A percentile compares a stretch with the other conserved stretches of the same genome.
phyloP scores from a whole-genome alignment of 2,113 vertebrate genomes.

The Arvicanthis niloticus region DNA sequence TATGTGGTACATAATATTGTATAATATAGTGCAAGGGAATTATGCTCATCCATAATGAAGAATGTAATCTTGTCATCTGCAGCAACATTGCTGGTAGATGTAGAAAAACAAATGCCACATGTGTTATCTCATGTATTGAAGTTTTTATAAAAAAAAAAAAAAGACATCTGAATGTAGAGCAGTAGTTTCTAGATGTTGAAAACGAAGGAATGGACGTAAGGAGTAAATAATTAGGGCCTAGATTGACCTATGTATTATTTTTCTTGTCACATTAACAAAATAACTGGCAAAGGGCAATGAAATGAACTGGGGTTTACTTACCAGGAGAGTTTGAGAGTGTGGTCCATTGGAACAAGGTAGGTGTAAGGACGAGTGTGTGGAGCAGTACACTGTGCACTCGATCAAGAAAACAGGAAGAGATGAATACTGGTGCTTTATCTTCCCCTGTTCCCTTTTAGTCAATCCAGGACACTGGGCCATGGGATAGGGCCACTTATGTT shows the following conservation, averaged over 20 bases:
- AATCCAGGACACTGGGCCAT: background rate
- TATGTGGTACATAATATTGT: background rate
- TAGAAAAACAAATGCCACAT: background rate
- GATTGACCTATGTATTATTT: background rate
- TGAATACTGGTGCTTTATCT: background rate
- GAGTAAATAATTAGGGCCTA: background rate
- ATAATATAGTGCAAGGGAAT: background rate
- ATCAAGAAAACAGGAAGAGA: no score
- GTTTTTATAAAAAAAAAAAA: background rate
- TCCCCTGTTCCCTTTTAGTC: background rate
- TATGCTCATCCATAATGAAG: background rate
- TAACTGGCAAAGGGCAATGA: background rate
- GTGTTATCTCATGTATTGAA: background rate
- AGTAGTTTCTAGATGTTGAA: background rate
- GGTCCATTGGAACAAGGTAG: background rate
- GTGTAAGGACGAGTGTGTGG: background rate
- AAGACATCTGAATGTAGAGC: background rate
- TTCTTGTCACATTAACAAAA: background rate
- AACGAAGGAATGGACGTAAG: background rate
- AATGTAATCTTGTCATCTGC: background rate
- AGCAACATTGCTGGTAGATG: background rate
- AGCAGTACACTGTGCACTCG: background rate
- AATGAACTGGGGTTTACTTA: background rate
- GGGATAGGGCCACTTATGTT: fast-evolving
- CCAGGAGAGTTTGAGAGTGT: background rate